Evolutionary conservation across 2,113 vertebrate species (phyloP).

Genomic region (Elaphurus davidianus): DNA sequence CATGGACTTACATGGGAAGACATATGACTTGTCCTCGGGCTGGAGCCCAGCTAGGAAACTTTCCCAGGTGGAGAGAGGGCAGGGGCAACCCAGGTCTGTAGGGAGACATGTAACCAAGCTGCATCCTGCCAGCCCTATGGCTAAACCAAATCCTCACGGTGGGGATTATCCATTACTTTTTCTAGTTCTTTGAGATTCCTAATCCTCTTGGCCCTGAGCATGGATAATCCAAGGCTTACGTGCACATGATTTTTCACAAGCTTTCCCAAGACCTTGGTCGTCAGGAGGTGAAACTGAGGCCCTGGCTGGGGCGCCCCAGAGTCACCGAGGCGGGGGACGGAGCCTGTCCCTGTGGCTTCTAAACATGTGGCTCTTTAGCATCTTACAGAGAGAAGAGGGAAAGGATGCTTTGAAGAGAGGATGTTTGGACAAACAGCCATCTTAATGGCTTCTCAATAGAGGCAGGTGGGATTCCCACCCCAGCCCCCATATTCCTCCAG

Average conservation of each 20-base stretch:
- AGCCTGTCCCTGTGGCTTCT: neutral
- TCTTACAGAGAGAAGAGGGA: neutral
- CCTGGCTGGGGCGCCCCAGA: neutral
- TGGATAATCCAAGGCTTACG: neutral
- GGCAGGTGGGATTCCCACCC: fast-evolving
- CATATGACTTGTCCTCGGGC: neutral
- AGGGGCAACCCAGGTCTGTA: fast-evolving
- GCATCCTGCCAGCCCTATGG: fast-evolving
- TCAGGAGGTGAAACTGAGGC: neutral
- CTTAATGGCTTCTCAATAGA: neutral
- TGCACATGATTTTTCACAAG: neutral
- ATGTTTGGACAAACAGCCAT: neutral
- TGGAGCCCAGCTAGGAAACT: neutral
- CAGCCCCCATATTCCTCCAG: fast-evolving
- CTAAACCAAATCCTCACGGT: neutral
- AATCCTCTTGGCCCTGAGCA: neutral
- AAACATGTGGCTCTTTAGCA: no score
- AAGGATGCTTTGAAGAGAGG: neutral
- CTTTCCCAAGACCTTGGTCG: neutral
- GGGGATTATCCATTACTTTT: neutral
- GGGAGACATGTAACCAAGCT: fast-evolving
- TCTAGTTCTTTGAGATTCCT: neutral
- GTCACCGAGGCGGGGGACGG: fast-evolving
- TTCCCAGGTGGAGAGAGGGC: fast-evolving
- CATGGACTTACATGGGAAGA: fast-evolving